These are phyloP conservation scores for Drosophila ficusphila DNA, from an alignment of 1,140 invertebrate species.

Conservation along the genomic window DNA sequence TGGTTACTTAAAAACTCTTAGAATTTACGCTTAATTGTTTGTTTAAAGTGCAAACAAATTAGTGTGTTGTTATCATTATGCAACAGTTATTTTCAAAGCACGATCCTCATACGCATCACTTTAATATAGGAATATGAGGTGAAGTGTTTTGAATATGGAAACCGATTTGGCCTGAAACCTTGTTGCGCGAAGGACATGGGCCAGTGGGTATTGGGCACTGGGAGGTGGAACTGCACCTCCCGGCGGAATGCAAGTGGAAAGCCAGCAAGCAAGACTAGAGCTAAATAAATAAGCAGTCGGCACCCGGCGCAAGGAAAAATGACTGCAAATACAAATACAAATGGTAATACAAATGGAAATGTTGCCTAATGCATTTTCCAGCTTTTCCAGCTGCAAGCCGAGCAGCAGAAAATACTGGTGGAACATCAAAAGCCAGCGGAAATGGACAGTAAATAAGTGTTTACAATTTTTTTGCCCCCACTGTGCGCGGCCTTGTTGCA, in stretches of 20 bases:
- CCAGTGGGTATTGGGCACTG: neutral
- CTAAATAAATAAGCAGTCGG: slow-evolving; percentile 65
- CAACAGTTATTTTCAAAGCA: no score
- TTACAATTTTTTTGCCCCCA: slow-evolving; percentile 64
- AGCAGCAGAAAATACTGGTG: slow-evolving; percentile 2
- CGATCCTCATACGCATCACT: no score
- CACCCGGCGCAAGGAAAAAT: slow-evolving; percentile 33
- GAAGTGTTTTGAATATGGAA: no score
- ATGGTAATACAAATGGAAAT: slow-evolving; percentile 60
- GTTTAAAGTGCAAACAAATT: no score
- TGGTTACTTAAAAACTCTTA: no score
- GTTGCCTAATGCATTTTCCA: slow-evolving; percentile 24
- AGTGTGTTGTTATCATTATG: no score
- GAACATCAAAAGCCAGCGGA: slow-evolving; percentile 70
- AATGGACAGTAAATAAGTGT: slow-evolving; percentile 82
- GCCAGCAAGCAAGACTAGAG: slow-evolving; percentile 32
- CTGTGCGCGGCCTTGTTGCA: slow-evolving; percentile 47
- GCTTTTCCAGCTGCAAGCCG: neutral
- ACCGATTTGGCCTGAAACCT: slow-evolving; percentile 1
- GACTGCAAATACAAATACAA: slow-evolving; percentile 47
- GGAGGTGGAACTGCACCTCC: neutral
- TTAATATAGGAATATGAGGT: no score
- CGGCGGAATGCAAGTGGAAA: slow-evolving; percentile 36
- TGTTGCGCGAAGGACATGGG: neutral
- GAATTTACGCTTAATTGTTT: no score